phyloP scores from a whole-genome alignment of 2,888 invertebrate genomes.

The Acronicta psi region DNA sequence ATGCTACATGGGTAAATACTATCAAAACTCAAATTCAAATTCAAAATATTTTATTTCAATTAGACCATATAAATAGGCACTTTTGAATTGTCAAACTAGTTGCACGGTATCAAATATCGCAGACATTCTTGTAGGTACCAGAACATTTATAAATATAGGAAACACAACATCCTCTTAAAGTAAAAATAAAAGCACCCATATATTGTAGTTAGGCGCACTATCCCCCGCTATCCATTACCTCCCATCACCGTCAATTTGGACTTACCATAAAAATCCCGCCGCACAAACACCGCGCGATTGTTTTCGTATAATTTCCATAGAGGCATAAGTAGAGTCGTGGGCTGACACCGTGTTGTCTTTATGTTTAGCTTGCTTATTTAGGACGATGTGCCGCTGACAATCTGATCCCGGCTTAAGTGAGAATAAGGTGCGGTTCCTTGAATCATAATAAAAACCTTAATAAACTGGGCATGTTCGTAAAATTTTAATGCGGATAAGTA shows the following conservation, averaged over 20 bases:
- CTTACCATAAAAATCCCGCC: slow-evolving; percentile 50
- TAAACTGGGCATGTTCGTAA: slow-evolving; percentile 23
- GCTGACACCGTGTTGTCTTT: slow-evolving; percentile 53
- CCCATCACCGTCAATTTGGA: slow-evolving; percentile 17
- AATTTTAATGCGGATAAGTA: slow-evolving; percentile 13
- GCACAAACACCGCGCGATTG: slow-evolving; percentile 50
- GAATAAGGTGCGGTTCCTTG: slow-evolving; percentile 45
- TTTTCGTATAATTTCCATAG: slow-evolving; percentile 61
- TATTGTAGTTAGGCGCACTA: neutral
- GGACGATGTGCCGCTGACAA: slow-evolving; percentile 62
- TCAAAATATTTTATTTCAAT: too few relatives aligned
- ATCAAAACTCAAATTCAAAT: too few relatives aligned
- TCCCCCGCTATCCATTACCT: neutral
- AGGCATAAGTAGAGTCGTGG: slow-evolving; percentile 19
- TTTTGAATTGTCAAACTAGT: too few relatives aligned
- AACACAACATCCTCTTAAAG: too few relatives aligned
- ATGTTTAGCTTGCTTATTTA: slow-evolving; percentile 64
- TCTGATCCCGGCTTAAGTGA: slow-evolving; percentile 57
- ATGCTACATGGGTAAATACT: too few relatives aligned
- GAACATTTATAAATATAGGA: too few relatives aligned
- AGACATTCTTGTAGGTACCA: too few relatives aligned
- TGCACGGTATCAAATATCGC: too few relatives aligned
- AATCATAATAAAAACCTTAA: slow-evolving; percentile 20
- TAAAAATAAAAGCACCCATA: too few relatives aligned
- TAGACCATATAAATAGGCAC: too few relatives aligned